Base-by-base conservation (phyloP, 2,113 vertebrate species). In the Eira barbara region DNA sequence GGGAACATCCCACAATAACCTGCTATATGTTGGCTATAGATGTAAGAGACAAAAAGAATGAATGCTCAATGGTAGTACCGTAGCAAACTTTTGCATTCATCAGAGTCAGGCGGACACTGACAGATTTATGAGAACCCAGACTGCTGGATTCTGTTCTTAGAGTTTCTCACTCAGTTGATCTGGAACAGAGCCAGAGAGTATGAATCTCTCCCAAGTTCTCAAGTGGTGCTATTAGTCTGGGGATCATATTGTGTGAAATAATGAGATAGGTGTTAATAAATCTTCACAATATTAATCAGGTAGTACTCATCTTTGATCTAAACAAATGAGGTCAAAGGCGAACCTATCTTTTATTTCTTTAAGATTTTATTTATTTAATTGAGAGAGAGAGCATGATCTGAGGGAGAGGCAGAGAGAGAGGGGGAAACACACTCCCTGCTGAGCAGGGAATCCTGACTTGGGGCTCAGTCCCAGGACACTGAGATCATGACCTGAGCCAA, bases 61-160 rank as follows among this genome's bases (percentile, higher is more conserved):
- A 86, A 4, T 57, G 31, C 21, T 57, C 25, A 0, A 4, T 25
- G 57, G 2, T 36, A 45, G 34, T 27, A 45, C 39, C 13, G 23
- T 23, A 61, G 42, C 20, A 39, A 34, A 79, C 34, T 20, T 82
- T 1, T 39, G 47, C 11, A 23, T 25, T 45, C 7, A 9, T 18
- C 12, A 52, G 34, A 57, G 25, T 61, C n/a, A 52, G 3, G 0
- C 0, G 6, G 17, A 9, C 1, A 12, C 6, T 12, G 1, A 0
- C 15, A 34, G 31, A 21, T 25, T 73, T 49, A 15, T 39, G n/a
- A 69, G 67, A 76, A 63, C 47, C 39, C 47, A 67, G 71, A 21
- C 10, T 59, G 81, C 47, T 63, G 31, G 23, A 25, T 63, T 49
- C 15, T 80, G 42, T 21, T 69, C 4, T 57, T 20, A 49, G 31